Percentiles rank a stretch among this genome's conserved stretches.
Conservation (phyloP, 2,113 vertebrate genomes). For the Python bivittatus region DNA sequence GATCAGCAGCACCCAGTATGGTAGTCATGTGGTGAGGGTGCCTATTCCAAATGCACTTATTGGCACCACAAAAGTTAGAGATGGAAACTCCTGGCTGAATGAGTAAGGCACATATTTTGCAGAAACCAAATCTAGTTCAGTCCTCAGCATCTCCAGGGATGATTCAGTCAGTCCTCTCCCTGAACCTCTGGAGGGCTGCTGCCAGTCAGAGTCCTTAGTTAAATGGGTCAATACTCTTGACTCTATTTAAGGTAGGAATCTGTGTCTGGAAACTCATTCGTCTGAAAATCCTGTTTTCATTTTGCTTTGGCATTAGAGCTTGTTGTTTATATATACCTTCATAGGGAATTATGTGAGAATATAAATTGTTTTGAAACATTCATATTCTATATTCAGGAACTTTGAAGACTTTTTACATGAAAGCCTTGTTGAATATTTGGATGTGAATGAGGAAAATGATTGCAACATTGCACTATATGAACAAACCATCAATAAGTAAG, state of each 20-base stretch:
- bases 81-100: not conserved
- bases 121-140: not conserved
- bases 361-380: not conserved
- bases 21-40: not conserved
- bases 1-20: not conserved
- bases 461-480: constrained; percentile 96
- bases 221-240: not conserved
- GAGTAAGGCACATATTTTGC: not conserved
- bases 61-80: not conserved
- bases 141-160: not conserved
- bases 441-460: constrained; percentile 99
- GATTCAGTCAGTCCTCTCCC: not conserved
- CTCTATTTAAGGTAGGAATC: not conserved
- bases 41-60: not conserved
- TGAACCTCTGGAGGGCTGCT: not conserved
- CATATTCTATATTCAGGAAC: constrained; percentile 73
- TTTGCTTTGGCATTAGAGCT: not conserved
- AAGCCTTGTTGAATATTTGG: constrained; percentile 95
- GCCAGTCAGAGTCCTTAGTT: not conserved
- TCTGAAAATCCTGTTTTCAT: not conserved
- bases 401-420: constrained; percentile 99
- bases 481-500: constrained; percentile 91
- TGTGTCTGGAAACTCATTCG: not conserved
- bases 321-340: not conserved
- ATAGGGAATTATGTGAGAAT: not conserved